phyloP scores from a whole-genome alignment of 1,140 invertebrate genomes.

The Halyomorpha halys region DNA sequence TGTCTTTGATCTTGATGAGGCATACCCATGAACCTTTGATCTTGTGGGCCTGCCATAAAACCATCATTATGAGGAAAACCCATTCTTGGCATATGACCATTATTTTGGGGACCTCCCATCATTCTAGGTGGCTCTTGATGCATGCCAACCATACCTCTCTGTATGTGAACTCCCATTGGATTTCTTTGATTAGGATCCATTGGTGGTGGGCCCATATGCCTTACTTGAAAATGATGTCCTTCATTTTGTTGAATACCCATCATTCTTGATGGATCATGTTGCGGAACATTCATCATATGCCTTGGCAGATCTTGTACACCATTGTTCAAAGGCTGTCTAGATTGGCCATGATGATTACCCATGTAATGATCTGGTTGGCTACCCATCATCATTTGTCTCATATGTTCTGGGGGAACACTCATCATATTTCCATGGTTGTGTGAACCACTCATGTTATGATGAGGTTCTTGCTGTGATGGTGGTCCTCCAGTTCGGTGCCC shows the following conservation, averaged over 20 bases:
- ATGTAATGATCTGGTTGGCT: background rate
- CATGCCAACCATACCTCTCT: background rate
- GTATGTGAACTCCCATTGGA: background rate
- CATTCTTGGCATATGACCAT: slow-evolving; percentile 1
- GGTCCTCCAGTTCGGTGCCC: too few relatives aligned
- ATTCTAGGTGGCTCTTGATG: background rate
- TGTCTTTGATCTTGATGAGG: background rate
- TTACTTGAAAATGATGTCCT: background rate
- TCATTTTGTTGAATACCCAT: background rate
- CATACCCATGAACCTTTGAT: background rate
- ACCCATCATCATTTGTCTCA: too few relatives aligned
- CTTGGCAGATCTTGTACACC: background rate
- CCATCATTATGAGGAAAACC: background rate
- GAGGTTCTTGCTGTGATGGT: background rate
- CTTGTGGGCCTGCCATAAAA: background rate
- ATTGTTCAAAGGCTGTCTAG: background rate
- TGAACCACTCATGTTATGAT: background rate
- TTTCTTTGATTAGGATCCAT: background rate
- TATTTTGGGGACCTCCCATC: background rate
- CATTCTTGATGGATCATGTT: background rate
- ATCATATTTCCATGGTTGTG: too few relatives aligned
- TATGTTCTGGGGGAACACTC: too few relatives aligned
- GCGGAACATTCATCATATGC: background rate
- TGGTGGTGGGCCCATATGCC: background rate
- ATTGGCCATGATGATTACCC: background rate